phyloP scores from a whole-genome alignment of 2,888 invertebrate species.

The Pyrochroa serraticornis region DNA sequence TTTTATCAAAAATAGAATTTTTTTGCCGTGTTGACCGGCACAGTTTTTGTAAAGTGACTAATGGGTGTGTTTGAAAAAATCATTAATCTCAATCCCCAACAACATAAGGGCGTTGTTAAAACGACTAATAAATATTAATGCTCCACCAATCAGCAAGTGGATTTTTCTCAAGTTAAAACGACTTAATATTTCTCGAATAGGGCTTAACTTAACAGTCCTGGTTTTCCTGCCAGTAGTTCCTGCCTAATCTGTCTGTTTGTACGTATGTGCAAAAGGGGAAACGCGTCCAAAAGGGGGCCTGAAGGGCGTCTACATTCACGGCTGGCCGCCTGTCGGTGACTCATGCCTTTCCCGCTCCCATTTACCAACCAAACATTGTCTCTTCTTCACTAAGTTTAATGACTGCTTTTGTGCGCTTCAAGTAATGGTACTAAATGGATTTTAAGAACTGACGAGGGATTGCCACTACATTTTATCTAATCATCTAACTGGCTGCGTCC shows the following conservation, averaged over 20 bases:
- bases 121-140: too few relatives aligned
- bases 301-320: conserved; percentile 27
- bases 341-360: conserved; percentile 33
- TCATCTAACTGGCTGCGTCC: not conserved
- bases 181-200: too few relatives aligned
- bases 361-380: conserved; percentile 30
- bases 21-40: too few relatives aligned
- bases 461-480: not conserved
- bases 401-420: not conserved
- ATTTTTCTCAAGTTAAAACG: too few relatives aligned
- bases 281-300: conserved; percentile 35
- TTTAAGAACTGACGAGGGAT: conserved; percentile 6
- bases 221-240: too few relatives aligned
- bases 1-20: too few relatives aligned
- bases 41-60: too few relatives aligned
- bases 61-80: too few relatives aligned
- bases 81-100: too few relatives aligned
- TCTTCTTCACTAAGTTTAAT: conserved; percentile 28
- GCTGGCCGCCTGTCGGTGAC: conserved; percentile 38
- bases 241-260: conserved; percentile 16
- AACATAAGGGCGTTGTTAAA: too few relatives aligned
- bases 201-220: too few relatives aligned
- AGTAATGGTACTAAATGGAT: conserved; percentile 10
- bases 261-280: conserved; percentile 29
- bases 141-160: too few relatives aligned